Conservation (phyloP, 2,797 vertebrate genomes). For the Rhinophrynus dorsalis region DNA sequence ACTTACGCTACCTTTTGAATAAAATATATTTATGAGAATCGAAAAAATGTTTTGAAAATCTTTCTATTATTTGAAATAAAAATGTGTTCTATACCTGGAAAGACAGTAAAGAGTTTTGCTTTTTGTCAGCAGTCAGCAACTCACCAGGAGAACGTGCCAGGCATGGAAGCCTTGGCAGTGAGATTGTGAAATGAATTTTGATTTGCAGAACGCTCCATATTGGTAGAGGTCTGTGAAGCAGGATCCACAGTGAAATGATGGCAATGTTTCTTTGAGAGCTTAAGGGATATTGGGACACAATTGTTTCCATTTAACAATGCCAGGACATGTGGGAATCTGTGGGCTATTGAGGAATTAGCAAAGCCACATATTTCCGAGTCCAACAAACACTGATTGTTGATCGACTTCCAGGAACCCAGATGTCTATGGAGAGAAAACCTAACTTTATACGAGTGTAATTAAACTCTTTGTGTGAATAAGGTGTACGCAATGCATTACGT, state of each 20-base stretch:
- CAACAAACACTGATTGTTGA: not conserved
- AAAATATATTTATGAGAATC: no score
- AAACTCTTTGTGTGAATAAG: no score
- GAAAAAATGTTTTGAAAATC: no score
- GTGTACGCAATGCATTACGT: no score
- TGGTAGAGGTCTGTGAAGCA: not conserved
- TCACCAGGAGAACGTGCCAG: not conserved
- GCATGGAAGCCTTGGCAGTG: not conserved
- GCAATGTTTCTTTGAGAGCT: constrained; percentile 29
- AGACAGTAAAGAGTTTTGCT: not conserved
- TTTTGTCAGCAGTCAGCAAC: not conserved
- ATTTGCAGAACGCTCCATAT: constrained; percentile 16
- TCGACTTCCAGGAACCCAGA: constrained; percentile 19
- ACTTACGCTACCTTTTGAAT: no score
- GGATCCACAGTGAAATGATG: constrained; percentile 9
- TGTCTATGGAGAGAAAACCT: not conserved
- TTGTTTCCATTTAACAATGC: constrained; percentile 29
- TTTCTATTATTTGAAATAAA: no score
- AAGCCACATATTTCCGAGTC: no score
- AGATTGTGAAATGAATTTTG: not conserved
- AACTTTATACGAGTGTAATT: not conserved
- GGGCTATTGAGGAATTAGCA: constrained; percentile 12
- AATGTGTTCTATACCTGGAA: not conserved
- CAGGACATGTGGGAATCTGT: constrained; percentile 26
- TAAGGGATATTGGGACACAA: constrained; percentile 33